Evolutionary conservation across 2,888 invertebrate species (phyloP).

Genomic region (Steinernema hermaphroditum): DNA sequence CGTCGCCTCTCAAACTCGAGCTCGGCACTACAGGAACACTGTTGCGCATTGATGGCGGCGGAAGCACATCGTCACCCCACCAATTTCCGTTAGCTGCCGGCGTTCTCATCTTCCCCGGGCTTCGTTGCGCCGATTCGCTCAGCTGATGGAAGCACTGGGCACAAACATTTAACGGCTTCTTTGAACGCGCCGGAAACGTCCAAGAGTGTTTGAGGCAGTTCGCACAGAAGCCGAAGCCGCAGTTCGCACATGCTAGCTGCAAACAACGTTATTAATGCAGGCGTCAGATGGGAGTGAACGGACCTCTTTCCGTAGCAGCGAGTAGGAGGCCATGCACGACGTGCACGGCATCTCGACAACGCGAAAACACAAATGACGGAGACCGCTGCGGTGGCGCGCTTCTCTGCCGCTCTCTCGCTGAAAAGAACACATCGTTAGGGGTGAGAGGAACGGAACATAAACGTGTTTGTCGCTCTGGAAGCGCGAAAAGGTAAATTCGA

Average conservation of each 20-base stretch:
- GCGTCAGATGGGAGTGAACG: too few relatives aligned
- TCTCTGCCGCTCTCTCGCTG: slow-evolving; percentile 14
- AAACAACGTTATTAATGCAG: background rate
- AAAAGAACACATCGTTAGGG: background rate
- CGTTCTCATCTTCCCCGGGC: background rate
- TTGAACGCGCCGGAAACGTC: background rate
- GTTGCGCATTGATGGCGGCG: background rate
- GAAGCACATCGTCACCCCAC: slow-evolving; percentile 7
- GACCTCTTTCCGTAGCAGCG: background rate
- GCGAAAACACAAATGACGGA: too few relatives aligned
- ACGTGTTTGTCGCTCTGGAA: background rate
- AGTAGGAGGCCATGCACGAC: background rate
- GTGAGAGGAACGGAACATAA: background rate
- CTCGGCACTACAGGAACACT: background rate
- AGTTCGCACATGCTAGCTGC: slow-evolving; percentile 10
- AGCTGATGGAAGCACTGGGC: background rate
- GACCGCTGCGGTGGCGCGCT: background rate
- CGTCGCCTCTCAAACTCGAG: background rate
- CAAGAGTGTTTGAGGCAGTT: background rate
- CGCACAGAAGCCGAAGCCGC: background rate
- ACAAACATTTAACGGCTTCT: background rate
- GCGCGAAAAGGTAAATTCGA: background rate
- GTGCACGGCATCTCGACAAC: slow-evolving; percentile 2
- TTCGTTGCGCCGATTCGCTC: background rate
- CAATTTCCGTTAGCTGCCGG: background rate